These are phyloP conservation scores for Jaculus jaculus DNA, from an alignment of 2,113 vertebrate genomes.

Conservation along the genomic window DNA sequence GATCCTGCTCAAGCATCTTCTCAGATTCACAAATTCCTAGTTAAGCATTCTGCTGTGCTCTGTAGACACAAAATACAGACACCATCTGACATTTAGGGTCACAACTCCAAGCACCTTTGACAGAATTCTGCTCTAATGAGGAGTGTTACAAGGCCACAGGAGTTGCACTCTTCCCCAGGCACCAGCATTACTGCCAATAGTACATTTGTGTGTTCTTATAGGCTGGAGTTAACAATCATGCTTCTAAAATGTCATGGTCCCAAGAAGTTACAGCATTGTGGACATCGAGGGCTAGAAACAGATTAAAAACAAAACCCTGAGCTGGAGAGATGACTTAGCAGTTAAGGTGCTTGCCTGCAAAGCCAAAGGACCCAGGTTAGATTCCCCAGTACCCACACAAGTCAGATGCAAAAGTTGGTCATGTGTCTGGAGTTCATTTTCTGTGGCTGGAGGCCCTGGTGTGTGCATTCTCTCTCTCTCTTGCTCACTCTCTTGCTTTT, in stretches of 20 bases:
- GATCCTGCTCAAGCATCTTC: neutral
- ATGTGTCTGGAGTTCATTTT: too few species aligned
- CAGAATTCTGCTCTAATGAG: neutral
- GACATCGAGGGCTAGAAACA: too few species aligned
- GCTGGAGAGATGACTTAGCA: too few species aligned
- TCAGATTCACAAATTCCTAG: neutral
- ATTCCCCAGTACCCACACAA: too few species aligned
- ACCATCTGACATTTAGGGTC: neutral
- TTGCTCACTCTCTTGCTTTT: too few species aligned
- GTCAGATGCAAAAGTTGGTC: too few species aligned
- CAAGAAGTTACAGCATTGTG: neutral
- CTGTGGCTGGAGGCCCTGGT: too few species aligned
- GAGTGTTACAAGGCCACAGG: accelerated
- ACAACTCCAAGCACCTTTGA: neutral
- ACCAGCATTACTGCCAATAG: neutral
- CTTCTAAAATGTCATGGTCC: neutral
- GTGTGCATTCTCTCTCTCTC: too few species aligned
- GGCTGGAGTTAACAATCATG: neutral
- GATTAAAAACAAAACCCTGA: too few species aligned
- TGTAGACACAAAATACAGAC: neutral
- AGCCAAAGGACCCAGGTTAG: too few species aligned
- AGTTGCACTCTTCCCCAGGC: accelerated
- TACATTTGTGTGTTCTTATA: neutral
- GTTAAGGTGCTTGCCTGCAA: too few species aligned
- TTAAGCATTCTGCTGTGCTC: neutral